Evolutionary conservation across 2,797 vertebrate species (phyloP).

Genomic region (Pogoniulus pusillus): DNA sequence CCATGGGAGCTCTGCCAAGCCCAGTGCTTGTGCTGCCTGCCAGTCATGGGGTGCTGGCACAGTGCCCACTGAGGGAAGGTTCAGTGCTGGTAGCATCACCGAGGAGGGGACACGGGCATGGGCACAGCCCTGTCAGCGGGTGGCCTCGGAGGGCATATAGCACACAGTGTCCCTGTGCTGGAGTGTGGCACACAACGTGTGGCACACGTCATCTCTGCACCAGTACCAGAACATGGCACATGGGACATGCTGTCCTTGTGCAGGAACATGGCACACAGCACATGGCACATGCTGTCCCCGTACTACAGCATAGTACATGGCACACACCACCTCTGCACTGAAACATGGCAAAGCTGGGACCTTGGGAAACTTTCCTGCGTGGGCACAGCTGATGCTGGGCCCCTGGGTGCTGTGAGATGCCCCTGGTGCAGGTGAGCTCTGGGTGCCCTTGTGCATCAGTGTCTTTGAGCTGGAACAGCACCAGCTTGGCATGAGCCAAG

Average conservation of each 20-base stretch:
- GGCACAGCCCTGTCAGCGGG: background rate
- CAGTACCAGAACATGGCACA: background rate
- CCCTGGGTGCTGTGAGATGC: no score
- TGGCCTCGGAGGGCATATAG: background rate
- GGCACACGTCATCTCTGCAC: background rate
- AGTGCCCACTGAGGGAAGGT: conserved; percentile 22
- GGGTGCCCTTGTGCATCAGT: no score
- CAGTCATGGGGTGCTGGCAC: background rate
- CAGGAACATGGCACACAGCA: background rate
- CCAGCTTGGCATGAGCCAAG: no score
- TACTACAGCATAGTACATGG: background rate
- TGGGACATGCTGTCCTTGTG: background rate
- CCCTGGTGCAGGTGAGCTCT: no score
- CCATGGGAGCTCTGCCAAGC: background rate
- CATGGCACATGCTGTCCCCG: background rate
- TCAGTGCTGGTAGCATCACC: background rate
- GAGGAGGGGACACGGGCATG: background rate
- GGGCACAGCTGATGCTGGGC: no score
- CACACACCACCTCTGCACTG: background rate
- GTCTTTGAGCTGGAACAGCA: no score
- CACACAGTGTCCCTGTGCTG: background rate
- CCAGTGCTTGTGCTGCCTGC: background rate
- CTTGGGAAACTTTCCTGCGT: no score
- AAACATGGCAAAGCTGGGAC: background rate
- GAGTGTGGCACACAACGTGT: background rate